These are phyloP conservation scores for Trissoscelio sp. DNA, from an alignment of 2,888 invertebrate species.

Conservation along the genomic window DNA sequence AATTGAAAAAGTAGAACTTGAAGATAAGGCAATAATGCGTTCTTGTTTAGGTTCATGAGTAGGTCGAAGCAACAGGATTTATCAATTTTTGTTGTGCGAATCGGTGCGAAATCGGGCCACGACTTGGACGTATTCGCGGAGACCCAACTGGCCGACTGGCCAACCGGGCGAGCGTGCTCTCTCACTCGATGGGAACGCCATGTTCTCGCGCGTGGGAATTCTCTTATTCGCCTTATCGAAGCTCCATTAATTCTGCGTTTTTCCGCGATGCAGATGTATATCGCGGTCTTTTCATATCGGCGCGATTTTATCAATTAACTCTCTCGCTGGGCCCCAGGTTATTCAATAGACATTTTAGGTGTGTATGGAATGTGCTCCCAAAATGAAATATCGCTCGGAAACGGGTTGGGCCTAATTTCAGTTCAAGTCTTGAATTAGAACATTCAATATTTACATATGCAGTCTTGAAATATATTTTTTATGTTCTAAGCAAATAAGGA, in stretches of 20 bases:
- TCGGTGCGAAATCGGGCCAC: conserved; percentile 65
- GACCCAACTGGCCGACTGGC: conserved; percentile 42
- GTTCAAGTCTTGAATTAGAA: not conserved
- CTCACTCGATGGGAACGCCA: conserved; percentile 66
- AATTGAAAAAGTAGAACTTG: not conserved
- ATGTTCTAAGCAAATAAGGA: too few relatives aligned
- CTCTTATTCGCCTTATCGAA: conserved; percentile 67
- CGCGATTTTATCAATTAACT: conserved; percentile 68
- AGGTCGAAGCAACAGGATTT: conserved; percentile 48
- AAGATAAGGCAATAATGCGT: not conserved
- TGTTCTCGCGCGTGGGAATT: conserved; percentile 69
- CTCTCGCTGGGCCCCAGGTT: conserved; percentile 14
- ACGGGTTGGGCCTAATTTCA: conserved; percentile 5
- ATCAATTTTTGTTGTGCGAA: conserved; percentile 40
- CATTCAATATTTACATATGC: too few relatives aligned
- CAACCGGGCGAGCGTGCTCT: conserved; percentile 46
- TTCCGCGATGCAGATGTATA: conserved; percentile 67
- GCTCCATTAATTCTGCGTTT: conserved; percentile 69
- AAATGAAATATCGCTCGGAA: conserved; percentile 25
- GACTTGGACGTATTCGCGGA: conserved; percentile 46
- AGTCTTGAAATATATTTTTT: too few relatives aligned
- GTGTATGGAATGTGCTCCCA: conserved; percentile 27
- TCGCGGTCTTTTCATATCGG: conserved; percentile 64
- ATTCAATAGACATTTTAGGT: conserved; percentile 36
- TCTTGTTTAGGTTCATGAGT: conserved; percentile 17